phyloP scores from a whole-genome alignment of 1,140 invertebrate genomes.

The Psix sp. region DNA sequence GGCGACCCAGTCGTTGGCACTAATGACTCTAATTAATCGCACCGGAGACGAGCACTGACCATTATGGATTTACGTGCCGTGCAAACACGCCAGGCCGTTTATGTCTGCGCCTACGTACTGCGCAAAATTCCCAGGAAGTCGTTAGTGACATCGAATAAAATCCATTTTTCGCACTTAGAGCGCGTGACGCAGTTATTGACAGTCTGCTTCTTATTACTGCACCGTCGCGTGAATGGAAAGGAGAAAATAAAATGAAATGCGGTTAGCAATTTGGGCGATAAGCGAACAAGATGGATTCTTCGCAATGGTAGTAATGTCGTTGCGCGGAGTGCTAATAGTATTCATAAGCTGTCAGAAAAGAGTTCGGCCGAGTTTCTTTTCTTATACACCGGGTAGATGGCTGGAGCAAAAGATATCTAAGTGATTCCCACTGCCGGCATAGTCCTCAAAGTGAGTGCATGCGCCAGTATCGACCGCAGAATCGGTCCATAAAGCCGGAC shows the following conservation, averaged over 20 bases:
- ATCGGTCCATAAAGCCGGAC: conserved; percentile 74
- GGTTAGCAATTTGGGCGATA: no score
- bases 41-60: conserved; percentile 63
- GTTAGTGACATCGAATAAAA: conserved; percentile 31
- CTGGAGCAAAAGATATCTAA: conserved; percentile 61
- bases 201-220: no score
- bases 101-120: conserved; percentile 24
- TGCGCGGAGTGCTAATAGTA: conserved; percentile 22
- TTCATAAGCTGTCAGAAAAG: conserved; percentile 50
- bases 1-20: conserved; percentile 66
- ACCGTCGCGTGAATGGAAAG: no score
- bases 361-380: conserved; percentile 58
- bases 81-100: conserved; percentile 63
- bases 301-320: conserved; percentile 44
- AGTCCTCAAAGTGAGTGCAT: conserved; percentile 40
- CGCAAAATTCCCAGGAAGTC: conserved; percentile 25
- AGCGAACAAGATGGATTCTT: conserved; percentile 40
- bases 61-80: conserved; percentile 60
- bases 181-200: no score
- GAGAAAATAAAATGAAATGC: no score
- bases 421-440: conserved; percentile 59
- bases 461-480: conserved; percentile 64
- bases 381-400: conserved; percentile 52
- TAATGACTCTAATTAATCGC: conserved; percentile 73
- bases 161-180: conserved; percentile 12